A percentile compares a stretch with the other conserved stretches of the same genome.
These are phyloP conservation scores for Machimus atricapillus DNA, from an alignment of 2,888 invertebrate genomes.

Conservation along the genomic window DNA sequence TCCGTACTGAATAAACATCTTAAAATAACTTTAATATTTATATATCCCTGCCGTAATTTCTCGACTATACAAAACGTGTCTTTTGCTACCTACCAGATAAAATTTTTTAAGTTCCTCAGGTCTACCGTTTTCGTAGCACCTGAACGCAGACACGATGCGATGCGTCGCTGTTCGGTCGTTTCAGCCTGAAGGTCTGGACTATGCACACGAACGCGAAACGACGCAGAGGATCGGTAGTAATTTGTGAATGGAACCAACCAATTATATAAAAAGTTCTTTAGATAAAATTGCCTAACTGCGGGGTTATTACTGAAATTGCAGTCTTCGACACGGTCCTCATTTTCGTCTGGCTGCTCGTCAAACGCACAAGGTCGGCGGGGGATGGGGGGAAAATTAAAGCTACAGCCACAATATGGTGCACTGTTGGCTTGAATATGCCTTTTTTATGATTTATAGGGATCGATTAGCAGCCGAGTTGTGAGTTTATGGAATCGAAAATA, in stretches of 20 bases:
- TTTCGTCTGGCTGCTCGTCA: slow-evolving; percentile 15
- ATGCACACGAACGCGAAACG: neutral
- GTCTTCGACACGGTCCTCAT: slow-evolving; percentile 27
- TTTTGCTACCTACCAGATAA: neutral
- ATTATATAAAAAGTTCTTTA: slow-evolving; percentile 21
- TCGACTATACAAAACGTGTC: neutral
- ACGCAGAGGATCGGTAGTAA: slow-evolving; percentile 14
- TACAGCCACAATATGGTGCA: neutral
- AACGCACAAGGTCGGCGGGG: neutral
- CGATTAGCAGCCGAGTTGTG: neutral
- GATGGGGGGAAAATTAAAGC: neutral
- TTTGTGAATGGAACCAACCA: slow-evolving; percentile 28
- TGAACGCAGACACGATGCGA: neutral
- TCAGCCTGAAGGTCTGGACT: neutral
- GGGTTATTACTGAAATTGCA: slow-evolving; percentile 32
- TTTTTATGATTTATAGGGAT: slow-evolving; percentile 24
- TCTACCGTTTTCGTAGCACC: neutral
- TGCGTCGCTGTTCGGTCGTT: neutral
- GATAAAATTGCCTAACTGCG: slow-evolving; percentile 17
- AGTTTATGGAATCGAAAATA: neutral
- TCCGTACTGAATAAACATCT: neutral
- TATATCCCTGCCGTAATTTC: neutral
- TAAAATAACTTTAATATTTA: neutral
- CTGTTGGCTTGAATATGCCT: neutral
- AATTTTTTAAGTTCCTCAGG: neutral